Evolutionary conservation across 2,888 invertebrate species (phyloP), one percentile per base, ranked within the genome.

Genomic region (Horisme vitalbata): DNA sequence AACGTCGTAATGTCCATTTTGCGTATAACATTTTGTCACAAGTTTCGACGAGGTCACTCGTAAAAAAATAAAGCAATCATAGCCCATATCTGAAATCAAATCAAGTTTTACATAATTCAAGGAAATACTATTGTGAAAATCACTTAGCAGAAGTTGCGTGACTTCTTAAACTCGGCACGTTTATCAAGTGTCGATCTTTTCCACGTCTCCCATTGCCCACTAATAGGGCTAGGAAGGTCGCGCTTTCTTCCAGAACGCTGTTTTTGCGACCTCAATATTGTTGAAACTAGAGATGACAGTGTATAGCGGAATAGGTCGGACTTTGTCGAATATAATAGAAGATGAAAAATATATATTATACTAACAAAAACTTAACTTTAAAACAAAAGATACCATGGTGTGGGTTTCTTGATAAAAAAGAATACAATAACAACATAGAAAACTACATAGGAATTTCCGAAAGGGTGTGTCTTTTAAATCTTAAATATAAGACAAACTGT

Each of bases 161-260:
- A 55, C 55, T 51, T 30, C 32, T 27, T 30, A 44, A 47, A 50
- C 20, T 32, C 33, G 34, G 20, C 9, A 26, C 28, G 41, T 45
- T 55, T 59, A 59, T 59, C 59, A 41, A 51, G 54, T 51, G 52
- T 41, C 44, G 48, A 55, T 59, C 56, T 45, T 48, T 50, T 50
- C 27, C 52, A 48, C 48, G 57, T 52, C 48, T 47, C 46, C 45
- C 45, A 47, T 56, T 51, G 39, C 45, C 46, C 41, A 36, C 54
- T 59, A 48, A 51, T 52, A 49, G 45, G 48, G 46, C 52, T 33
- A 21, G 23, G 47, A 59, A 59, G 54, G 59, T 52, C 56, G 56
- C 48, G 52, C 52, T 56, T 52, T 56, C 54, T 45, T 48, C 45
- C 38, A 9, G 26, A 45, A 36, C 35, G 34, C 37, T 50, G 47